Base-by-base conservation (phyloP, 1,140 invertebrate species). In the Lycorma delicatula region DNA sequence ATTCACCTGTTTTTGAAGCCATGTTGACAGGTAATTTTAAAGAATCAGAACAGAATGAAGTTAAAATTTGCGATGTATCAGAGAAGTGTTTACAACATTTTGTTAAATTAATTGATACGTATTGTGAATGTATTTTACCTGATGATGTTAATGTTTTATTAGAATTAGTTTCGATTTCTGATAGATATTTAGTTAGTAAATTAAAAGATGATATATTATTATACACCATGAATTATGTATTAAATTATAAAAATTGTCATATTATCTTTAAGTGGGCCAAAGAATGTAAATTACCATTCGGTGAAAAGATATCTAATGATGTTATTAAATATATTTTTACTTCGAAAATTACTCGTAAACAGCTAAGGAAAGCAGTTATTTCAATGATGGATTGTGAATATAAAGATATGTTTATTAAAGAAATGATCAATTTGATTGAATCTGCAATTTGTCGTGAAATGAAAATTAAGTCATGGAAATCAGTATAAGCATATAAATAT, bases 11-110 rank as follows among this genome's bases (percentile, higher is more conserved):
- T 29, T 86, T 86, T 60, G 77, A 74, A 13, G 79, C 79, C 0
- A 80, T 86, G 77, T 70, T 86, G 1, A 76, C 78, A 58, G 83
- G 83, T 1, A 71, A 74, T 22, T 86, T 86, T 64, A 79, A 76
- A 27, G 84, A 86, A 66, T 81, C 81, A 0, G 70, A 71, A 9
- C 77, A 84, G 64, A 74, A 36, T 70, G 70, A 54, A 75, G 56
- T 66, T 38, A 59, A 41, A 5, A 46, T 66, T 26, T 49, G 53
- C 34, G 61, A 66, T 38, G 60, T 66, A 13, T 63, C 63, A 28
- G 54, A 59, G 1, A 55, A 55, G 11, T 66, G 64, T 54, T 44
- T 66, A 7, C 55, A 51, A 16, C 48, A 54, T 18, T 56, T 66
- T 27, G 28, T 62, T 1, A 16, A 46, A 9, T 13, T 65, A 22